Conservation (phyloP, 37 sponge, comb jelly and placozoan species). For the Corticium candelabrum region DNA sequence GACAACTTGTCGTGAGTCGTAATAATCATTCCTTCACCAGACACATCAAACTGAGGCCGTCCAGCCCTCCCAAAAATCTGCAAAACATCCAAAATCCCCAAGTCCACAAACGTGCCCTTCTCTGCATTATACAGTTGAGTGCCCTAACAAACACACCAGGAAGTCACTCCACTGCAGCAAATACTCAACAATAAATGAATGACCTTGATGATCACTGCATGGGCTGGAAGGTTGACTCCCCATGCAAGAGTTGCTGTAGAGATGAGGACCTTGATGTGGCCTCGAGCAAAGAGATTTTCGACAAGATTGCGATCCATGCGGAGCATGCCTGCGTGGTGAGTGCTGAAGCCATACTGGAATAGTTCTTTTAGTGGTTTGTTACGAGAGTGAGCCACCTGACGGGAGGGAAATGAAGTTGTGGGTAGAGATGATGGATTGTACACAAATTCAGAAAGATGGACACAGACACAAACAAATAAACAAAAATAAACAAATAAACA, state of each 20-base stretch:
- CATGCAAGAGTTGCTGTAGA: constrained; percentile 98
- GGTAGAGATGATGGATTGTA: not conserved
- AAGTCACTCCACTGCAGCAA: not conserved
- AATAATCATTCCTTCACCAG: constrained; percentile 91
- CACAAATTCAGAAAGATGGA: not conserved
- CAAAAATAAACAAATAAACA: no score
- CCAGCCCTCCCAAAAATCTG: constrained; percentile 99
- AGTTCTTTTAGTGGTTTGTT: constrained; percentile 80
- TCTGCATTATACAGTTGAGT: constrained; percentile 91
- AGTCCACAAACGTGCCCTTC: constrained; percentile 91
- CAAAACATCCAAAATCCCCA: constrained; percentile 93
- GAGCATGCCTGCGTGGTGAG: constrained; percentile 97
- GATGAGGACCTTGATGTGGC: constrained; percentile 79
- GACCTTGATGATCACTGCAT: constrained; percentile 95
- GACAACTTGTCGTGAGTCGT: constrained; percentile 85
- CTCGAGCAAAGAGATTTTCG: constrained; percentile 79
- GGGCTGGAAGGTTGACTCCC: constrained; percentile 98
- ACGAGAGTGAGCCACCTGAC: constrained; percentile 59
- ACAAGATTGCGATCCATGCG: constrained; percentile 81
- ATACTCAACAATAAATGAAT: not conserved
- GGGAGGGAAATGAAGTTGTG: constrained; percentile 1
- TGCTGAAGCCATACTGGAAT: constrained; percentile 80
- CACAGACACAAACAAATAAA: no score
- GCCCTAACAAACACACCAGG: constrained; percentile 54
- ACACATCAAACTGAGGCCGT: constrained; percentile 87